A percentile compares a stretch with the other conserved stretches of the same genome.
Conservation (phyloP, 2,888 invertebrate species). For the Deroplatys truncata region DNA sequence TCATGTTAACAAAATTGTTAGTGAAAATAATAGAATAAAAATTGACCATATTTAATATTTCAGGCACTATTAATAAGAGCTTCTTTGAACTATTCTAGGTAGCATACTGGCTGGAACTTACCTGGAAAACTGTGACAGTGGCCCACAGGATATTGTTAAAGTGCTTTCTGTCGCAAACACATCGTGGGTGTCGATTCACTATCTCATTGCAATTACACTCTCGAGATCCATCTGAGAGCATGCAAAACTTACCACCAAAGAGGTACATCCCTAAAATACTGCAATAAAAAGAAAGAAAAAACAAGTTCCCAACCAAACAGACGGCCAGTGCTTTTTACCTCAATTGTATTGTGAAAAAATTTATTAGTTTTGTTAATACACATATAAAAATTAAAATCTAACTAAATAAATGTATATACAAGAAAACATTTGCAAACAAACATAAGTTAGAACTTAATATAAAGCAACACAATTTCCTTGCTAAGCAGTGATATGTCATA, state of each 20-base stretch:
- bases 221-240: constrained; percentile 81
- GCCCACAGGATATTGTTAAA: constrained; percentile 98
- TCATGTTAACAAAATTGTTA: not conserved
- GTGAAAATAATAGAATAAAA: not conserved
- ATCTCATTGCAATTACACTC: constrained; percentile 93
- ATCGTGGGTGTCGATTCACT: constrained; percentile 80
- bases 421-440: not conserved
- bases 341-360: not conserved
- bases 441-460: not conserved
- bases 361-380: not conserved
- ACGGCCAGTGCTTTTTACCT: not conserved
- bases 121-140: constrained; percentile 96
- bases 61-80: not conserved
- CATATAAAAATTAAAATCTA: not conserved
- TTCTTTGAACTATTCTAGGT: not conserved
- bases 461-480: not conserved
- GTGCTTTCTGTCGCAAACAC: constrained; percentile 96
- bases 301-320: constrained; percentile 12
- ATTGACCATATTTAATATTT: not conserved
- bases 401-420: not conserved
- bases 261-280: constrained; percentile 99
- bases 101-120: constrained; percentile 51
- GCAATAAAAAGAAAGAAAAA: constrained; percentile 47
- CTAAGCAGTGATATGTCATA: not conserved
- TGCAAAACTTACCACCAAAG: constrained; percentile 99